Percentiles rank a stretch among this genome's conserved stretches.
Conservation (phyloP, 2,113 vertebrate species). For the Rhea pennata region DNA sequence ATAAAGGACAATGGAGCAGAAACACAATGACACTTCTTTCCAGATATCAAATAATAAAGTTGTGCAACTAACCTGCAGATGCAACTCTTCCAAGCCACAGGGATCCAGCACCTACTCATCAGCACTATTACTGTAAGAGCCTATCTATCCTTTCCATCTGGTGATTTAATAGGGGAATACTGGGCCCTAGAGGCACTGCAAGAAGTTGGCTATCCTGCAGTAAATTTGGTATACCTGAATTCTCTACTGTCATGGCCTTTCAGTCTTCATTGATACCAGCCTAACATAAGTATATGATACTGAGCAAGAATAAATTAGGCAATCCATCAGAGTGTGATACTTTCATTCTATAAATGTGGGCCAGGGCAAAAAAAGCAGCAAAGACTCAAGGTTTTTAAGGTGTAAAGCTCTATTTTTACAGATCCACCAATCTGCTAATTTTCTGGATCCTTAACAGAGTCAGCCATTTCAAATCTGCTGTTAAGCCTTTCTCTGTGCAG, state of each 20-base stretch:
- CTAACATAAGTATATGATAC: background rate
- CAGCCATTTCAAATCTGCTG: too few relatives aligned
- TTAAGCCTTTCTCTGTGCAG: background rate
- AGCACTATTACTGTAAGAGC: fast-evolving
- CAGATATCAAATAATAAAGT: background rate
- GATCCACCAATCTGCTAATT: background rate
- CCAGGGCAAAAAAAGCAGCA: background rate
- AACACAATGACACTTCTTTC: too few relatives aligned
- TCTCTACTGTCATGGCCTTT: fast-evolving
- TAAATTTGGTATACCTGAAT: background rate
- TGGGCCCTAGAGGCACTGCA: background rate
- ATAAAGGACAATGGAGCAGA: fast-evolving
- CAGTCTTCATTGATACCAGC: background rate
- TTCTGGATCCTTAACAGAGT: background rate
- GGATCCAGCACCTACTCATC: fast-evolving
- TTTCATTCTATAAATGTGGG: fast-evolving
- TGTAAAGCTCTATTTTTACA: background rate
- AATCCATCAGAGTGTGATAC: background rate
- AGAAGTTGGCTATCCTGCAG: background rate
- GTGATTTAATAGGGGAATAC: background rate
- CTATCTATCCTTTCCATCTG: fast-evolving
- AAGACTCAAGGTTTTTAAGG: background rate
- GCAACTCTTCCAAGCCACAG: background rate
- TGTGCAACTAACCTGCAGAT: background rate
- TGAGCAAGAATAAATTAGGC: background rate